phyloP scores from a whole-genome alignment of 2,113 vertebrate species.

The Nycticorax nycticorax region DNA sequence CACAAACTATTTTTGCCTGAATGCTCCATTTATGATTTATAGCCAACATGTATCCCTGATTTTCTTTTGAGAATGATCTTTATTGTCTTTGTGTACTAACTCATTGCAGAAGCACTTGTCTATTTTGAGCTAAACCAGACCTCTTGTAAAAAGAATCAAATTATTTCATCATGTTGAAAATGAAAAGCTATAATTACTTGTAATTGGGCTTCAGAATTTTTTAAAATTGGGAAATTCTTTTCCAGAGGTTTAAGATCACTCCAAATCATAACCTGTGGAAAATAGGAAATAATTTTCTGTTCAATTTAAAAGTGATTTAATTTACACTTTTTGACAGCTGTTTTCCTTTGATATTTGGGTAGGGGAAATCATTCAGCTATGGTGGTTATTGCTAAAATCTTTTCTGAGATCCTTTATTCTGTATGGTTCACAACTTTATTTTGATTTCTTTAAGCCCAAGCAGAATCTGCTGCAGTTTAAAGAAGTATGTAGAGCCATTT shows the following conservation, averaged over 20 bases:
- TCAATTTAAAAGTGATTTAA: slow-evolving; percentile 92
- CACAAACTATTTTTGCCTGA: slow-evolving; percentile 84
- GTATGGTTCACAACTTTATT: slow-evolving; percentile 49
- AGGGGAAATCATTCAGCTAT: slow-evolving; percentile 74
- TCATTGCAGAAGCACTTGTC: slow-evolving; percentile 93
- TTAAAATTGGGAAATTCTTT: slow-evolving; percentile 88
- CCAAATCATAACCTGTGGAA: slow-evolving; percentile 88
- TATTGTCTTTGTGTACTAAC: slow-evolving; percentile 95
- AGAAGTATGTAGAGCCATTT: not conserved
- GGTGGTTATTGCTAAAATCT: slow-evolving; percentile 76
- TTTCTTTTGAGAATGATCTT: slow-evolving; percentile 88
- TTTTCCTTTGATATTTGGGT: slow-evolving; percentile 85
- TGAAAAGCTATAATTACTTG: slow-evolving; percentile 99
- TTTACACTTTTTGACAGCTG: slow-evolving; percentile 88
- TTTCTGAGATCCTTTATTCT: slow-evolving; percentile 75
- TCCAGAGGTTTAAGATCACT: slow-evolving; percentile 89
- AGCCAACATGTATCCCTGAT: slow-evolving; percentile 81
- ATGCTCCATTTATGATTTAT: slow-evolving; percentile 91
- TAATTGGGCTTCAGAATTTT: slow-evolving; percentile 97
- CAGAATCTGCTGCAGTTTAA: not conserved
- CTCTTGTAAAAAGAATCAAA: slow-evolving; percentile 98
- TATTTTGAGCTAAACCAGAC: slow-evolving; percentile 97
- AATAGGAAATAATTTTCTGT: slow-evolving; percentile 97
- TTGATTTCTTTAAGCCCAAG: slow-evolving; percentile 16
- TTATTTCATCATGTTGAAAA: slow-evolving; percentile 99